Base-by-base conservation (phyloP, 1,140 invertebrate species). In the Temnothorax nylanderi region DNA sequence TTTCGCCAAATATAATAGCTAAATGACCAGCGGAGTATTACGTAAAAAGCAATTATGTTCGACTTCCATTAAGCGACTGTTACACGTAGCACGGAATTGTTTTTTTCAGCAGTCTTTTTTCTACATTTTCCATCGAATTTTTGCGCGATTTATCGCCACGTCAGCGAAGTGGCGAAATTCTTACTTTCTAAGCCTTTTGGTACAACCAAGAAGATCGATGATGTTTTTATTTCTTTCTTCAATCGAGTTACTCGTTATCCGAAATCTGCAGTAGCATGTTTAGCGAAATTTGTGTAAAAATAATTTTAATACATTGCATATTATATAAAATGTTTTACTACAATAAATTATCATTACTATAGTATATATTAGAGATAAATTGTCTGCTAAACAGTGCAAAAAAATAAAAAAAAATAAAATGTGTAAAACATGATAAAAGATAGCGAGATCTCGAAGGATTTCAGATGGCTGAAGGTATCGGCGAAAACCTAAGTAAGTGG, bases 111-210 rank as follows among this genome's bases (percentile, higher is more conserved):
- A 81, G 37, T n/a, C 16, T 5, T 32, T 72, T 72, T 41, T 34
- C 6, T 16, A 8, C 3, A 26, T 26, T 82, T 37, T 56, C 2
- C 6, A 1, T 32, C 16, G 49, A 10, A 71, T 44, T 82, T 82
- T 82, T 72, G 51, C 26, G 16, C 16, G 37, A 16, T 82, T 72
- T 72, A 82, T 82, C 65, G 37, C 54, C 77, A 34, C 6, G 6
- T 69, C 65, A 81, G 47, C 34, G 11, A 41, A 34, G 56, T 11
- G 41, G 58, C 16, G 21, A 62, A 32, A 44, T 81, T 51, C 44
- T 62, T 44, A 6, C 37, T 72, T 58, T 72, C 58, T 58, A 72
- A 82, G 6, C 18, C 16, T 21, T 44, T n/a, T 8, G 0, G 0
- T 65, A 49, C 65, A 41, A 13, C 5, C 18, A 16, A 67, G n/a